Evolutionary conservation across 2,797 vertebrate species (phyloP).

Genomic region (Oreonectes daqikongensis): DNA sequence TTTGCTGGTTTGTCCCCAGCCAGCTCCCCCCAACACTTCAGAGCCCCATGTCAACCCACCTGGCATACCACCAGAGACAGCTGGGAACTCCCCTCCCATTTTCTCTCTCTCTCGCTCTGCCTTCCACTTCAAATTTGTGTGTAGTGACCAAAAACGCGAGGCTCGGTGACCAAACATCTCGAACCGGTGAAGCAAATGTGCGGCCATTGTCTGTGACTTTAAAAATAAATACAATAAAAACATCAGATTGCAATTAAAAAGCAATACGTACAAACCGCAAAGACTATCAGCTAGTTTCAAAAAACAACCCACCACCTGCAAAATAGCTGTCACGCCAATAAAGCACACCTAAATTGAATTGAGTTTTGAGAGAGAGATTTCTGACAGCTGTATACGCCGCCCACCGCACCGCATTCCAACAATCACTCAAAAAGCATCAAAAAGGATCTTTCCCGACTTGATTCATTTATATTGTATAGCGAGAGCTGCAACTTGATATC

Average conservation of each 20-base stretch:
- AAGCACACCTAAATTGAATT: not conserved
- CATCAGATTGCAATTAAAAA: not conserved
- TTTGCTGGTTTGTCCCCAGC: constrained; percentile 49
- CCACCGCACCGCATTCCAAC: constrained; percentile 35
- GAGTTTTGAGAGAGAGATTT: constrained; percentile 10
- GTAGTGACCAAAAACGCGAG: constrained; percentile 56
- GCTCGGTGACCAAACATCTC: constrained; percentile 61
- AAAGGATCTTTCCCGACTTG: constrained; percentile 39
- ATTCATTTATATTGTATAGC: constrained; percentile 57
- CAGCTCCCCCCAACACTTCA: constrained; percentile 34
- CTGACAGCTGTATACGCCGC: constrained; percentile 13
- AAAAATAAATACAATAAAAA: not conserved
- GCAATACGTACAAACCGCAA: not conserved
- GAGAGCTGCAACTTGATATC: constrained; percentile 46
- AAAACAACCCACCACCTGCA: not conserved
- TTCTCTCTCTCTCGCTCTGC: constrained; percentile 29
- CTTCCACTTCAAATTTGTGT: constrained; percentile 63
- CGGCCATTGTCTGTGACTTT: constrained; percentile 1
- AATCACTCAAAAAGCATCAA: constrained; percentile 53
- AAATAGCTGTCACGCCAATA: not conserved
- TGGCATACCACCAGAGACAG: constrained; percentile 69
- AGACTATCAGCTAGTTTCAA: too few relatives aligned
- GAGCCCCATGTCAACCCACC: constrained; percentile 51
- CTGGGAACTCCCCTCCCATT: constrained; percentile 62
- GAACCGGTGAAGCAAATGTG: constrained; percentile 44